Conservation (phyloP, 2,797 vertebrate species). For the Macropus fuliginosus region DNA sequence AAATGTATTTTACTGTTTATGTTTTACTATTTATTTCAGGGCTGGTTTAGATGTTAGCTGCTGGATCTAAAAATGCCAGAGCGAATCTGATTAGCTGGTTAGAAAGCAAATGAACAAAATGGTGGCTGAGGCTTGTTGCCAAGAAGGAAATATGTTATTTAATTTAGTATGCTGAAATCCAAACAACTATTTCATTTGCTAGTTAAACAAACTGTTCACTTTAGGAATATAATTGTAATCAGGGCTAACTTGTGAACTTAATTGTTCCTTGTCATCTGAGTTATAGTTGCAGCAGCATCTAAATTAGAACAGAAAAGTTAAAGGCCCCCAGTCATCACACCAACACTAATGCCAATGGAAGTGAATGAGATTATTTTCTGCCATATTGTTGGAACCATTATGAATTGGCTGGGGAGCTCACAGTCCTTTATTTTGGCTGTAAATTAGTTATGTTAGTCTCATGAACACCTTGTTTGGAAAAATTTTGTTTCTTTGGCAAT, state of each 20-base stretch:
- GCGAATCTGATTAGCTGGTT: not conserved
- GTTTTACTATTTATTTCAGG: not conserved
- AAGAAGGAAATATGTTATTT: not conserved
- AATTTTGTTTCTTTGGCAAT: conserved; percentile 24
- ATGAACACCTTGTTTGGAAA: conserved; percentile 25
- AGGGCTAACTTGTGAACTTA: conserved; percentile 13
- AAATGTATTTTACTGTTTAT: not conserved
- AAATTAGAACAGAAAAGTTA: conserved; percentile 41
- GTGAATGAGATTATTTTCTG: not conserved
- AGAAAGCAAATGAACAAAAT: not conserved
- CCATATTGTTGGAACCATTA: conserved; percentile 25
- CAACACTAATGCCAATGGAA: conserved; percentile 37
- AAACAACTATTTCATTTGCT: not conserved
- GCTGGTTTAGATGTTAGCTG: not conserved
- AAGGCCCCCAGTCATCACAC: conserved; percentile 33
- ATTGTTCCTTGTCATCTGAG: conserved; percentile 29
- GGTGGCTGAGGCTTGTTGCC: not conserved
- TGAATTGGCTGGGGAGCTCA: not conserved
- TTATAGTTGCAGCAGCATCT: conserved; percentile 7
- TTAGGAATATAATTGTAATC: conserved; percentile 38
- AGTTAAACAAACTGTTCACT: conserved; percentile 36
- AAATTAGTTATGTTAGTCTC: conserved; percentile 15
- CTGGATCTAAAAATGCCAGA: conserved; percentile 31
- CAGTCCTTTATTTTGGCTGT: conserved; percentile 10
- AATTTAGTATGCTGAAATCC: conserved; percentile 23